Base-by-base conservation (phyloP, 1,140 invertebrate genomes). In the Nylanderia fulva region DNA sequence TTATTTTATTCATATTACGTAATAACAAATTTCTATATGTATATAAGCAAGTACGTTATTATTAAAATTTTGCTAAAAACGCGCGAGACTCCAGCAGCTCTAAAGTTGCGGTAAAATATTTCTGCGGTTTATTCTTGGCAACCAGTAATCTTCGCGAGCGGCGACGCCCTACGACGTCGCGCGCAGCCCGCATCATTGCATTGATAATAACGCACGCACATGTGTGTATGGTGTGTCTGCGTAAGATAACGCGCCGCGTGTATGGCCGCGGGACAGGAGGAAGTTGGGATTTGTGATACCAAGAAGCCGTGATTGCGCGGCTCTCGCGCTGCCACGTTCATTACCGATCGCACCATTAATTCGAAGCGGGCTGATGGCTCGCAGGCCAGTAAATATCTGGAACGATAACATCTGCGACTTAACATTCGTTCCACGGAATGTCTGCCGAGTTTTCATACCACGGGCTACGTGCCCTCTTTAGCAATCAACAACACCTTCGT, bases 301-400 rank as follows among this genome's bases (percentile, higher is more conserved):
- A 87, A 90, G 88, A 89, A 89, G 85, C 77, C 71, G 80, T 92
- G 92, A 92, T 93, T 92, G 92, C 89, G 85, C 88, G 85, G 87
- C 56, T 76, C 76, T 83, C 76, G 86, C 77, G 82, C 87, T 87
- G 86, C 90, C 88, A 88, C 93, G 92, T 93, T 93, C 93, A 93
- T 93, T 93, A 93, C 93, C 90, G 92, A 93, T 93, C 93, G 89
- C 86, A 80, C 92, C 91, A 93, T 93, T 93, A 93, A 93, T 93
- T 92, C 92, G 91, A 85, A 86, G 72, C 86, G 77, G 80, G 82
- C 85, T 88, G 92, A 92, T 92, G 90, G 90, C 87, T 89, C 88
- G 88, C 87, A 84, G 74, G 74, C 86, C 89, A 91, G 90, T 91
- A 92, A 93, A 93, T 93, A 93, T 93, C 91, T 87, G 79, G 66